These are phyloP conservation scores for Dynastes tityus DNA, from an alignment of 2,888 invertebrate species.

Conservation along the genomic window DNA sequence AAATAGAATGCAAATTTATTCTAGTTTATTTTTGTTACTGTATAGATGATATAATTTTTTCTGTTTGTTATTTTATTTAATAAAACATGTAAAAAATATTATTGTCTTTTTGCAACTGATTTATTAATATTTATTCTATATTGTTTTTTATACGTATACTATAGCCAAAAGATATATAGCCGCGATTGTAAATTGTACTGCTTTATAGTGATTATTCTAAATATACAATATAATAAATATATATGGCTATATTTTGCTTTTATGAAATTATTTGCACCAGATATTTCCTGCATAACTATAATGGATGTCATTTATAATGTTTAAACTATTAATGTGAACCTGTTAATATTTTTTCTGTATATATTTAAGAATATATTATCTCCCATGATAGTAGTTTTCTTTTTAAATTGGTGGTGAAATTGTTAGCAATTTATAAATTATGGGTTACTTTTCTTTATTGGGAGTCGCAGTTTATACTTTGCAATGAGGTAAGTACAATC, in stretches of 20 bases:
- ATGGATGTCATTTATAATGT: constrained; percentile 46
- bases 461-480: too few species aligned
- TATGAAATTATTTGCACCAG: constrained; percentile 44
- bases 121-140: constrained; percentile 24
- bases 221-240: constrained; percentile 43
- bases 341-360: constrained; percentile 52
- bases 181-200: constrained; percentile 47
- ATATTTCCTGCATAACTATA: constrained; percentile 44
- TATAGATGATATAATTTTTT: constrained; percentile 50
- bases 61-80: constrained; percentile 51
- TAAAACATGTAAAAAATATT: constrained; percentile 45
- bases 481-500: too few species aligned
- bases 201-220: constrained; percentile 40
- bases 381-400: constrained; percentile 48
- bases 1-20: constrained; percentile 44
- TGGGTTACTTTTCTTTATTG: background rate
- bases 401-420: constrained; percentile 20
- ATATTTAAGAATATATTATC: constrained; percentile 52
- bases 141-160: constrained; percentile 34
- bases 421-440: background rate
- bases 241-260: constrained; percentile 47
- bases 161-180: constrained; percentile 35
- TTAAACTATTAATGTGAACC: constrained; percentile 47
- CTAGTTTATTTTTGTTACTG: constrained; percentile 52
- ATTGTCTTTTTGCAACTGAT: constrained; percentile 38